A percentile compares a stretch with the other conserved stretches of the same genome.
These are phyloP conservation scores for Phylloscopus whistleri DNA, from an alignment of 2,113 vertebrate species.

Conservation along the genomic window DNA sequence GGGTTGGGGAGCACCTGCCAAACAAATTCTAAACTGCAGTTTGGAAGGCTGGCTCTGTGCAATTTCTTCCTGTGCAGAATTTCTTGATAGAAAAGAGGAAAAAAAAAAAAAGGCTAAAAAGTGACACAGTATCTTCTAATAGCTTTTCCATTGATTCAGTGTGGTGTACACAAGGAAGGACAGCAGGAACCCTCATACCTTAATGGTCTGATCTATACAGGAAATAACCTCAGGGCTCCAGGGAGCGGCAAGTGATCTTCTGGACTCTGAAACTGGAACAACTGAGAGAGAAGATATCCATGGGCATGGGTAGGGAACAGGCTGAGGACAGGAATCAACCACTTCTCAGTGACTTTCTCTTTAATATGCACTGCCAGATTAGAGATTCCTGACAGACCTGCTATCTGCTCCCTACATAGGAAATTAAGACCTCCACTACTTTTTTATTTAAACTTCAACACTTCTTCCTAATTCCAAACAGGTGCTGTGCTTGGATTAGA, in stretches of 20 bases:
- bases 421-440: background rate
- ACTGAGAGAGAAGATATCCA: background rate
- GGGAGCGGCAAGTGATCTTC: background rate
- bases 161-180: background rate
- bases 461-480: background rate
- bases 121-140: background rate
- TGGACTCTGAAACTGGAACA: background rate
- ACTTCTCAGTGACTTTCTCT: background rate
- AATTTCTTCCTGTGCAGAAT: background rate
- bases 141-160: background rate
- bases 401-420: background rate
- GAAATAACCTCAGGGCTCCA: background rate
- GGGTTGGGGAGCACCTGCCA: background rate
- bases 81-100: background rate
- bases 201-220: constrained; percentile 7
- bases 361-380: background rate
- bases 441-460: background rate
- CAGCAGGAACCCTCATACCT: background rate
- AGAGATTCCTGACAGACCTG: background rate
- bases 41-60: background rate
- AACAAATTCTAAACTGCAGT: background rate
- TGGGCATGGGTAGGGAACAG: background rate
- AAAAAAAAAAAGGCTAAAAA: background rate
- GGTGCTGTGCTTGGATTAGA: background rate
- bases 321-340: background rate